Conservation (phyloP, 2,797 vertebrate genomes). For the Gallirallus australis region DNA sequence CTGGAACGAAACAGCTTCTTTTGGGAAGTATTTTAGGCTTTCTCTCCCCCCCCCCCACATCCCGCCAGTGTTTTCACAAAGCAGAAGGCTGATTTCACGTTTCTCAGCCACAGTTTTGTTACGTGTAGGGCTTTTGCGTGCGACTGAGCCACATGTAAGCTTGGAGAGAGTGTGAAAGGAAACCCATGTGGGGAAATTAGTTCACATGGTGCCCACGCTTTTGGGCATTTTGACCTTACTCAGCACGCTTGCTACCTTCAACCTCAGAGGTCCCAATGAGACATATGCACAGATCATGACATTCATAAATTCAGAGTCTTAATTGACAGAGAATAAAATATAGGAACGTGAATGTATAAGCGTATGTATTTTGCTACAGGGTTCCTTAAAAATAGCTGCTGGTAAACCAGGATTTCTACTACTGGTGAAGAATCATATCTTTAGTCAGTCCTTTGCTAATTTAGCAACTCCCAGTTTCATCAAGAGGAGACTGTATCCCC, state of each 20-base stretch:
- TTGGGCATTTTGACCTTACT: neutral
- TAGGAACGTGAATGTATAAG: neutral
- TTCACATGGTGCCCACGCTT: neutral
- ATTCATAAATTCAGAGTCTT: neutral
- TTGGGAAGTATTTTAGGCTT: neutral
- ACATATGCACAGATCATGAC: neutral
- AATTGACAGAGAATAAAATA: neutral
- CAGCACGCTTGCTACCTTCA: neutral
- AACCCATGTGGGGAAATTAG: neutral
- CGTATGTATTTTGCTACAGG: neutral
- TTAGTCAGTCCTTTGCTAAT: neutral
- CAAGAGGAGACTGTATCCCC: neutral
- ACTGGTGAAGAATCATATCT: neutral
- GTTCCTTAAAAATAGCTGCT: neutral
- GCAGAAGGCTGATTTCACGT: neutral
- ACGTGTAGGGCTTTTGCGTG: neutral
- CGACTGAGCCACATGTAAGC: neutral
- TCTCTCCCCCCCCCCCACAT: neutral
- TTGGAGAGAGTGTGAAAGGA: neutral
- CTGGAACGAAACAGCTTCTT: neutral
- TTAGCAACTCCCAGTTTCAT: neutral
- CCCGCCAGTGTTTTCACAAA: neutral
- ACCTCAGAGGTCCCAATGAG: neutral
- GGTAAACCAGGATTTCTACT: neutral
- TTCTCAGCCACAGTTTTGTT: neutral